Percentiles rank a stretch among this genome's conserved stretches.
phyloP scores from a whole-genome alignment of 2,113 vertebrate genomes.

The Manacus vitellinus region DNA sequence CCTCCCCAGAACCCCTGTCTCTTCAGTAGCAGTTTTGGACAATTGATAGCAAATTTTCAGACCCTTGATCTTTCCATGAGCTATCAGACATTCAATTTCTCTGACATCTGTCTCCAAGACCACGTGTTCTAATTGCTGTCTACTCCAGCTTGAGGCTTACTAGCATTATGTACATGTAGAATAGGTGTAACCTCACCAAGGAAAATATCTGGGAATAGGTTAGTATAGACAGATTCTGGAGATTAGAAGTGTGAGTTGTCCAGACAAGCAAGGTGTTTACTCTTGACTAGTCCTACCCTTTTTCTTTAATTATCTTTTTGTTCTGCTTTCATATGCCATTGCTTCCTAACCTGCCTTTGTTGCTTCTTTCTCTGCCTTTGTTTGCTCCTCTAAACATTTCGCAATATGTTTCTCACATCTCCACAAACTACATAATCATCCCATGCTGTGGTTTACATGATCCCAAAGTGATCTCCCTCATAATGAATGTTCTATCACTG shows the following conservation, averaged over 20 bases:
- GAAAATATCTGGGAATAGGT: not conserved
- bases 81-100: not conserved
- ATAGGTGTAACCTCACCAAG: not conserved
- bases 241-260: not conserved
- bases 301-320: not conserved
- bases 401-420: not conserved
- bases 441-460: not conserved
- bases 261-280: not conserved
- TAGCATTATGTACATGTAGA: not conserved
- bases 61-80: not conserved
- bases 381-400: not conserved
- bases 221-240: not conserved
- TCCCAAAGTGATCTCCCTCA: not conserved
- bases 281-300: not conserved
- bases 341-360: not conserved
- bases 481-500: not conserved
- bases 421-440: not conserved
- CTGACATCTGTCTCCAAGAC: not conserved
- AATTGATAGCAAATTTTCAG: not conserved
- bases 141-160: not conserved
- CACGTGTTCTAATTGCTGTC: not conserved
- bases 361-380: not conserved
- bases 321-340: not conserved
- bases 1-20: not conserved
- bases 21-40: not conserved